Evolutionary conservation across 1,140 invertebrate species (phyloP), one percentile per base, ranked within the genome.

Genomic region (Drosophila guanche): DNA sequence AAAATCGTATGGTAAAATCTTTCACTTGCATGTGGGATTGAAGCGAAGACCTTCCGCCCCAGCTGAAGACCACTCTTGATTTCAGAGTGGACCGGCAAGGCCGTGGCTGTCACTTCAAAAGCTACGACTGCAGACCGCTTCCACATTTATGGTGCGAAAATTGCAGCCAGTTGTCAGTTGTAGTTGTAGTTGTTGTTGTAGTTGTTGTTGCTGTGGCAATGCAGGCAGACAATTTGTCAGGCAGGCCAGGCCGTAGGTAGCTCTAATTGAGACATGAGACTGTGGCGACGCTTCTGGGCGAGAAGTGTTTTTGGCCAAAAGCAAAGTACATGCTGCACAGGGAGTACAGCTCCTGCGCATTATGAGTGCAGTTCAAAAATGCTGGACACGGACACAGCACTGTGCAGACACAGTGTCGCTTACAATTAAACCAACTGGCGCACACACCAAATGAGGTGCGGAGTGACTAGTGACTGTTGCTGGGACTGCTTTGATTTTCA

Each of bases 221-320:
- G 12, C 23, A 8, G 29, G 33, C 67, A 46, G 46, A 33, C 42
- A 66, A 75, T 66, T 75, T 75, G 72, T 60, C 72, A 67, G 60
- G 48, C 27, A 7, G 43, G 61, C 54, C 54, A 40, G 55, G 40
- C 46, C 63, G 72, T 69, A 76, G 71, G 62, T 76, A 69, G 73
- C 46, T 56, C 68, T 68, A 68, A 76, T 75, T 76, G 72, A 76
- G 72, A 75, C 72, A 76, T 61, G 55, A 61, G 55, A 61, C 72
- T 57, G 55, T 68, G 55, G 46, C 51, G 16, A 20, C 20, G 73
- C 55, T 76, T 60, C 73, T 60, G 20, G 52, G 66, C 63, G 55
- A 76, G 73, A 76, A 76, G 73, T 69, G 54, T 60, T 76, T 25
- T 75, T 67, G 53, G 71, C 47, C 58, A 74, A 74, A 66, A 55